Conservation (phyloP, 2,797 vertebrate genomes). For the Oreochromis grahami region DNA sequence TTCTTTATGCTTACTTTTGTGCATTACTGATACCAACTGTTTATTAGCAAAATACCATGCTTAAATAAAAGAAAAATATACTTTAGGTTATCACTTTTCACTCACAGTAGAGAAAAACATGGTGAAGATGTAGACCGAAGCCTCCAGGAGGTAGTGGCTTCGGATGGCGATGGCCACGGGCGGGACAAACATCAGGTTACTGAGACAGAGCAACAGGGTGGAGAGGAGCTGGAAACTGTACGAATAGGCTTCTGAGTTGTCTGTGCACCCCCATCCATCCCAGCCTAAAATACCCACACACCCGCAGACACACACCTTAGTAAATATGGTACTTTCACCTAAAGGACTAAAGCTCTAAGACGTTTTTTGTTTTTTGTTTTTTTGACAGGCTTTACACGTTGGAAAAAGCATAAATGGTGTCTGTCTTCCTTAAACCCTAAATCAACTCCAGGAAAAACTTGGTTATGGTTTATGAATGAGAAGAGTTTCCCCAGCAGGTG, state of each 20-base stretch:
- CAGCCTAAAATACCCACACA: slow-evolving; percentile 77
- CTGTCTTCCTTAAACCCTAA: neutral
- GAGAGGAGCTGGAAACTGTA: slow-evolving; percentile 97
- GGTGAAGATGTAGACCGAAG: slow-evolving; percentile 95
- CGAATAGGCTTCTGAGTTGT: slow-evolving; percentile 90
- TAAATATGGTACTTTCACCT: neutral
- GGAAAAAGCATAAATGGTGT: neutral
- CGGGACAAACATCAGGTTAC: slow-evolving; percentile 97
- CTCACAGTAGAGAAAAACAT: slow-evolving; percentile 99
- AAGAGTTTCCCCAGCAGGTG: neutral
- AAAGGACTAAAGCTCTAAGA: neutral
- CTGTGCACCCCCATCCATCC: slow-evolving; percentile 96
- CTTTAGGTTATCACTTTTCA: neutral
- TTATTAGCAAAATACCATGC: neutral
- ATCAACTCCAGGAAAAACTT: slow-evolving; percentile 6
- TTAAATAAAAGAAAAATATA: neutral
- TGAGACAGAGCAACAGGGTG: slow-evolving; percentile 93
- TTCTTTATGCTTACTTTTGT: neutral
- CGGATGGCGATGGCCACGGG: slow-evolving; percentile 92
- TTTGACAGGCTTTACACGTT: neutral
- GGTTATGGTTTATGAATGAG: neutral
- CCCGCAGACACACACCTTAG: neutral
- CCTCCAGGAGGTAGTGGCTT: slow-evolving; percentile 92
- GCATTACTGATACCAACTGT: neutral
- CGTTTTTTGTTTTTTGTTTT: neutral